A percentile compares a stretch with the other conserved stretches of the same genome.
Conservation (phyloP, 2,113 vertebrate genomes). For the Zosterops borbonicus region DNA sequence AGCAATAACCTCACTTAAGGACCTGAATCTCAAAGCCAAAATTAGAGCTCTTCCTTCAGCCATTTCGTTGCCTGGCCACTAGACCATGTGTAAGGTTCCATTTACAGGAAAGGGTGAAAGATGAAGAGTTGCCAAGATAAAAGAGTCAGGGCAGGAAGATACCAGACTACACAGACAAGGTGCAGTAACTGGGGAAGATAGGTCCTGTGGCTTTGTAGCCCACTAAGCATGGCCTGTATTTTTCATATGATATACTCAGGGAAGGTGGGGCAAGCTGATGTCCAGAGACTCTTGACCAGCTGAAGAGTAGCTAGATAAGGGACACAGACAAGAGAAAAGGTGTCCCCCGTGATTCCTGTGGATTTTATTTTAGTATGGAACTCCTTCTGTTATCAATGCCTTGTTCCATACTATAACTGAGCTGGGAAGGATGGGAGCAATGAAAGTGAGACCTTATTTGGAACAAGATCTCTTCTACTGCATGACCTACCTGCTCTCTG, state of each 20-base stretch:
- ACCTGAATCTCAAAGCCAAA: not conserved
- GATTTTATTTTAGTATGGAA: not conserved
- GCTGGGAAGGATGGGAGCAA: not conserved
- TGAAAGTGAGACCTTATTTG: not conserved
- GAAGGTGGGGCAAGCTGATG: not conserved
- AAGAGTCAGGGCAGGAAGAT: not conserved
- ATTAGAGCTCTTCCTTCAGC: not conserved
- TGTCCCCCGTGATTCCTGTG: not conserved
- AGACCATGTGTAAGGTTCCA: not conserved
- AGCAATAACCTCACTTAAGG: not conserved
- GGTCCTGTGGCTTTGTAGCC: not conserved
- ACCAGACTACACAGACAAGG: not conserved
- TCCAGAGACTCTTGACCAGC: not conserved
- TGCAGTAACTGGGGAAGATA: not conserved
- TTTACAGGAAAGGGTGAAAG: not conserved
- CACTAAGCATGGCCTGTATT: not conserved
- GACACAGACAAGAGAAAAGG: not conserved
- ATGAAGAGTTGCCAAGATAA: not conserved
- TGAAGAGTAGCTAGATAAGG: not conserved
- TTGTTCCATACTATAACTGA: not conserved
- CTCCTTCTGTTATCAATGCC: not conserved
- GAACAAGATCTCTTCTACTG: not conserved
- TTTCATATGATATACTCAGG: not conserved
- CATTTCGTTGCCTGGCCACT: not conserved
- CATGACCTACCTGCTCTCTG: not conserved